A percentile compares a stretch with the other conserved stretches of the same genome.
Conservation (phyloP, 2,888 invertebrate species). For the Cephus rjabovi region DNA sequence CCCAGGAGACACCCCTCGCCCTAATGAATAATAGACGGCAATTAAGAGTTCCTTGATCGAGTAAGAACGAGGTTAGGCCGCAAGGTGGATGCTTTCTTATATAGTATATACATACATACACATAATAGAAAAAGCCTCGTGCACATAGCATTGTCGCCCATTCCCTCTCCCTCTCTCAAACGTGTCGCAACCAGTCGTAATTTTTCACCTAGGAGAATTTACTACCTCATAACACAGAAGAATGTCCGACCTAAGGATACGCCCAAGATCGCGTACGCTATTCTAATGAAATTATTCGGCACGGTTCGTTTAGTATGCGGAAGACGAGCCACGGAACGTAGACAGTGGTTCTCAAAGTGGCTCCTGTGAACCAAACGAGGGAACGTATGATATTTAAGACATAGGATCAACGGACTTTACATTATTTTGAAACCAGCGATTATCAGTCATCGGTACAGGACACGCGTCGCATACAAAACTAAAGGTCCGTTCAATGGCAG, state of each 20-base stretch:
- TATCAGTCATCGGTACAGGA: neutral
- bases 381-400: neutral
- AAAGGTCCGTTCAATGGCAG: neutral
- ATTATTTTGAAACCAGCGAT: neutral
- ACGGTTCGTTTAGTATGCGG: neutral
- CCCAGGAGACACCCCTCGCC: neutral
- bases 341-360: neutral
- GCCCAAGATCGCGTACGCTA: conserved; percentile 47
- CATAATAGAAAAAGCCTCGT: neutral
- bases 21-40: neutral
- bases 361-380: neutral
- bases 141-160: neutral
- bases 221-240: neutral
- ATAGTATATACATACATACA: neutral
- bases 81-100: neutral
- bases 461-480: neutral
- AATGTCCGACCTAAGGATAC: conserved; percentile 39
- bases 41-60: neutral
- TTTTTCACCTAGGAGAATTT: neutral
- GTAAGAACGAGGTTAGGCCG: neutral
- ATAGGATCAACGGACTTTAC: neutral
- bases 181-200: neutral
- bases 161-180: neutral
- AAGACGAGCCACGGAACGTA: neutral
- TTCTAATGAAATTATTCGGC: neutral